Percentiles rank a stretch among this genome's conserved stretches.
Evolutionary conservation across 2,888 invertebrate species (phyloP).

Genomic region (Scelioninae gen. 1): DNA sequence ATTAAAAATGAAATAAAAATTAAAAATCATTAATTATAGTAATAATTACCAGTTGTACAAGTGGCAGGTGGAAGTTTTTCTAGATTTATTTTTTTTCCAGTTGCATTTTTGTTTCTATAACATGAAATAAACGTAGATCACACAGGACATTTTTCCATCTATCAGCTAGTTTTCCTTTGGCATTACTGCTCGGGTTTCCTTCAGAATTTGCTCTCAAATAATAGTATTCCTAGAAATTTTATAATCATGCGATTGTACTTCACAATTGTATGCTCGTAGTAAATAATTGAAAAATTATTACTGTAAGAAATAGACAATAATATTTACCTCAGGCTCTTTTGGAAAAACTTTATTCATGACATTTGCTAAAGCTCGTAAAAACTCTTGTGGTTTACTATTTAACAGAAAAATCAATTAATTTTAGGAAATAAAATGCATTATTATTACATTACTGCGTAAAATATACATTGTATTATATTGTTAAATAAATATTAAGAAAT

Average conservation of each 20-base stretch:
- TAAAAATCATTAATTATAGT: not conserved
- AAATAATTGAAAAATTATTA: not conserved
- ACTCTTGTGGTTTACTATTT: conserved; percentile 15
- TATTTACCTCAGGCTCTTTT: not conserved
- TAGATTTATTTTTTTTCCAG: not conserved
- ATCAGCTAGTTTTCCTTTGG: conserved; percentile 3
- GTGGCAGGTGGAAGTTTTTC: not conserved
- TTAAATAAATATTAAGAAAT: no score
- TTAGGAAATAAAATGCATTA: not conserved
- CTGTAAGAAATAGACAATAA: not conserved
- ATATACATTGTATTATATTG: not conserved
- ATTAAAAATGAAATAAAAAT: not conserved
- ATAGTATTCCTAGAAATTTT: not conserved
- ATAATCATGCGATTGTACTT: not conserved
- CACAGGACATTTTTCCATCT: conserved; percentile 3
- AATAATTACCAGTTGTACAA: not conserved
- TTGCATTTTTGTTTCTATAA: conserved; percentile 6
- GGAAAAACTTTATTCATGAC: not conserved
- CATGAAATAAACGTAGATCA: conserved; percentile 6
- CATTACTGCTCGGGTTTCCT: not conserved
- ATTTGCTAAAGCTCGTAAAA: conserved; percentile 2
- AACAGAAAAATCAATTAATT: not conserved
- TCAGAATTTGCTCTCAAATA: conserved; percentile 5
- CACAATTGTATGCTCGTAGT: not conserved
- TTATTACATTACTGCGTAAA: not conserved